phyloP scores from a whole-genome alignment of 2,797 vertebrate species.

The Mycteria americana region DNA sequence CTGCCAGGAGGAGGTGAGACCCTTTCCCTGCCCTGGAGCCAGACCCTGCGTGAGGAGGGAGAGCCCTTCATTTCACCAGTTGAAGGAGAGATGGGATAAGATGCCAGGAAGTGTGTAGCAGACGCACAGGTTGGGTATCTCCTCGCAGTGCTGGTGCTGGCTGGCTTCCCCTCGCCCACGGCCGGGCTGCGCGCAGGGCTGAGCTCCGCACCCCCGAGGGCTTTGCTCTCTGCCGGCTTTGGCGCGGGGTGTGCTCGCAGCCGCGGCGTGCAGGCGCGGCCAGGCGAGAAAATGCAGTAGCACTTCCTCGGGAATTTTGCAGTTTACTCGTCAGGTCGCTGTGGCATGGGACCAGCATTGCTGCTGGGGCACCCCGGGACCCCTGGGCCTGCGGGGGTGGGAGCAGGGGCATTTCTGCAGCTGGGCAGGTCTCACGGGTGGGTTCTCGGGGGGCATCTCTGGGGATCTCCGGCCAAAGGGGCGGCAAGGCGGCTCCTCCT shows the following conservation, averaged over 20 bases:
- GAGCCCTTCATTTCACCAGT: rapidly evolving
- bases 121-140: background rate
- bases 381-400: no score
- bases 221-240: background rate
- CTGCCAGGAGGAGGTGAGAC: background rate
- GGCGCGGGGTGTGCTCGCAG: background rate
- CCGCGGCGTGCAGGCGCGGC: rapidly evolving
- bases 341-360: background rate
- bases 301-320: background rate
- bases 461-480: background rate
- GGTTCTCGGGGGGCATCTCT: background rate
- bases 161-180: background rate
- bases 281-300: background rate
- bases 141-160: background rate
- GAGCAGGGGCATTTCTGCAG: background rate
- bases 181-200: background rate
- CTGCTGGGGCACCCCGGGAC: rapidly evolving
- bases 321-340: background rate
- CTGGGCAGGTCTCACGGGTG: background rate
- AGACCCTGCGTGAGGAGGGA: background rate
- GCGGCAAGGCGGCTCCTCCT: rapidly evolving
- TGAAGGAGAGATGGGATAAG: background rate
- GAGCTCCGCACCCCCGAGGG: background rate
- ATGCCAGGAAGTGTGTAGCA: rapidly evolving
- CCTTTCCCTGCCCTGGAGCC: background rate